These are phyloP conservation scores for Pseudolaguvia tuberculata DNA, from an alignment of 2,113 vertebrate species.

Conservation along the genomic window DNA sequence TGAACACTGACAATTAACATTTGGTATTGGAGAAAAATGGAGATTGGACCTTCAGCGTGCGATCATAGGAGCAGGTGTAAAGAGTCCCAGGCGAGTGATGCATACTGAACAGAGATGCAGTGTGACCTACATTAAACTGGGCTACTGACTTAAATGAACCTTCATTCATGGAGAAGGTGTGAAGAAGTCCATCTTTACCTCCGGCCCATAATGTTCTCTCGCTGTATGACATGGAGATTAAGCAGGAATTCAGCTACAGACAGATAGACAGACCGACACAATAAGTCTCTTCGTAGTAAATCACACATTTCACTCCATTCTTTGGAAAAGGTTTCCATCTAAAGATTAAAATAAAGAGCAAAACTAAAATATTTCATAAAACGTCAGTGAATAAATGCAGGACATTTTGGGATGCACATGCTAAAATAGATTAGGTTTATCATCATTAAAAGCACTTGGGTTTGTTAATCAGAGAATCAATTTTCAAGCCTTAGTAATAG, in stretches of 20 bases:
- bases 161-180: constrained; percentile 70
- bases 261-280: not conserved
- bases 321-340: too few relatives aligned
- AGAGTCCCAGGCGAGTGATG: constrained; percentile 75
- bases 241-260: constrained; percentile 78
- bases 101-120: constrained; percentile 79
- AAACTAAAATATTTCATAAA: too few relatives aligned
- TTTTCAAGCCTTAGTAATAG: too few relatives aligned
- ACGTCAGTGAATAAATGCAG: too few relatives aligned
- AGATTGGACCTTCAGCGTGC: constrained; percentile 75
- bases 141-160: constrained; percentile 67
- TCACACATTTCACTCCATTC: too few relatives aligned
- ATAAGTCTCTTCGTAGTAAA: not conserved
- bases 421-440: too few relatives aligned
- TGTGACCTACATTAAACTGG: constrained; percentile 82
- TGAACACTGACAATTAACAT: not conserved
- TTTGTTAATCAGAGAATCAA: too few relatives aligned
- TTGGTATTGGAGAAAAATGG: not conserved
- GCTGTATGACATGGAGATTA: constrained; percentile 80
- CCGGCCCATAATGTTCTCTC: constrained; percentile 82
- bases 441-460: too few relatives aligned
- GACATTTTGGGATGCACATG: too few relatives aligned
- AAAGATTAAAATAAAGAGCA: too few relatives aligned
- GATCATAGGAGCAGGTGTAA: constrained; percentile 83
- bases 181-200: constrained; percentile 77